Conservation (phyloP, 2,113 vertebrate genomes). For the Lutjanus erythropterus region DNA sequence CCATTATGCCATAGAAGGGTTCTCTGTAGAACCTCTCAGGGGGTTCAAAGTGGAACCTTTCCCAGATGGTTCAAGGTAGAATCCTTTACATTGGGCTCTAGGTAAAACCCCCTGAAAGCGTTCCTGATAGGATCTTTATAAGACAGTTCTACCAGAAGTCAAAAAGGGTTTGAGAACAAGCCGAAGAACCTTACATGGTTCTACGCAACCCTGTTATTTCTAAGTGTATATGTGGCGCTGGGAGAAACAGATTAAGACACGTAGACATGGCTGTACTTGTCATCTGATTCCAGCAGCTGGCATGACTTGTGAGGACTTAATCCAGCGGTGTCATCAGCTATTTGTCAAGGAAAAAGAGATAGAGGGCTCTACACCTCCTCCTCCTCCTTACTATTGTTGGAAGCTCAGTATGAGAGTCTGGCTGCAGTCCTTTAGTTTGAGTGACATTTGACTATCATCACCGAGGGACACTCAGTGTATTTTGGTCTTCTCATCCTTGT, state of each 20-base stretch:
- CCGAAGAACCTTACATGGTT: no score
- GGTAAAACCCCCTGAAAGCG: no score
- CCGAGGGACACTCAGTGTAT: constrained; percentile 41
- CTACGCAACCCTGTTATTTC: no score
- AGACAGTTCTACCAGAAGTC: no score
- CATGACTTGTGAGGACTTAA: constrained; percentile 72
- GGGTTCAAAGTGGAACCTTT: no score
- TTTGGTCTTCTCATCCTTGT: constrained; percentile 57
- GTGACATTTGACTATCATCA: constrained; percentile 60
- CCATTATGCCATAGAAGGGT: no score
- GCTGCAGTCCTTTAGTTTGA: constrained; percentile 57
- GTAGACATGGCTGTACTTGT: constrained; percentile 57
- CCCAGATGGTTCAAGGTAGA: no score
- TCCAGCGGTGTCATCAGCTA: constrained; percentile 70
- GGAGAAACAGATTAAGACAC: constrained; percentile 63
- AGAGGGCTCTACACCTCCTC: constrained; percentile 32
- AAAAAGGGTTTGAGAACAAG: no score
- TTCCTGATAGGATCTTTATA: no score
- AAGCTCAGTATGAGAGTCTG: constrained; percentile 43
- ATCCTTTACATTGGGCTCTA: no score
- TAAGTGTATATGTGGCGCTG: no score
- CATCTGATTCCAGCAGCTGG: constrained; percentile 72
- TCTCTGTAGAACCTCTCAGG: no score
- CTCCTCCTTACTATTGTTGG: constrained; percentile 52
- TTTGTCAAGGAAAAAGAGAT: constrained; percentile 65